Conservation (phyloP, 2,888 invertebrate species). For the Macrosoma leucophasiata region DNA sequence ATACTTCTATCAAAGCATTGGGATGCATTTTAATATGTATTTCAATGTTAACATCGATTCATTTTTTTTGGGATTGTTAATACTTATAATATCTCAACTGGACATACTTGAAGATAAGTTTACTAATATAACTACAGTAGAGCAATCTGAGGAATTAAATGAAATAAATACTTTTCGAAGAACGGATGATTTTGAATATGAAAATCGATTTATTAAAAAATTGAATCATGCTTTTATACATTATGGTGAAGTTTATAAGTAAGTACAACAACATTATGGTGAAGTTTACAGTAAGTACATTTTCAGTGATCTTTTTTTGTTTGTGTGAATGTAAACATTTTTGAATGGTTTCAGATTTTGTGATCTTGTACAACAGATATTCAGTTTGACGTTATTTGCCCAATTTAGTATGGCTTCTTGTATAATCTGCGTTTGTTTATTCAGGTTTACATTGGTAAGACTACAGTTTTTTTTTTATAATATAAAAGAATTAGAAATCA, state of each 20-base stretch:
- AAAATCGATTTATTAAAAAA: background rate
- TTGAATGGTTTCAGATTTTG: constrained; percentile 51
- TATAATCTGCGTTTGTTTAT: constrained; percentile 50
- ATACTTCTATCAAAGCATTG: constrained; percentile 44
- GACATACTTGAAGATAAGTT: constrained; percentile 45
- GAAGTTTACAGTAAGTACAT: background rate
- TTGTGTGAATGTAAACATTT: background rate
- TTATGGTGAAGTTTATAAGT: constrained; percentile 41
- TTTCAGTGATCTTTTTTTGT: constrained; percentile 1
- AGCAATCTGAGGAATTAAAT: too few relatives aligned
- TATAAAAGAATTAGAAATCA: background rate
- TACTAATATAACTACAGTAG: constrained; percentile 33
- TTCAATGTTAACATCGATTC: constrained; percentile 44
- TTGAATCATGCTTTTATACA: constrained; percentile 24
- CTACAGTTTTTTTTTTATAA: background rate
- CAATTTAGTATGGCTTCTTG: constrained; percentile 49
- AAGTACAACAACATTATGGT: constrained; percentile 22
- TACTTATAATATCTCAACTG: constrained; percentile 46
- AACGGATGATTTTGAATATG: too few relatives aligned
- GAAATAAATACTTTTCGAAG: too few relatives aligned
- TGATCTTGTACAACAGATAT: constrained; percentile 38
- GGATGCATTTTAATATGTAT: constrained; percentile 42
- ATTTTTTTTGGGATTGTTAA: constrained; percentile 44
- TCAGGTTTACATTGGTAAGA: constrained; percentile 52
- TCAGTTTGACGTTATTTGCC: constrained; percentile 41